phyloP scores from a whole-genome alignment of 2,888 invertebrate species.

The Crioceris asparagi region DNA sequence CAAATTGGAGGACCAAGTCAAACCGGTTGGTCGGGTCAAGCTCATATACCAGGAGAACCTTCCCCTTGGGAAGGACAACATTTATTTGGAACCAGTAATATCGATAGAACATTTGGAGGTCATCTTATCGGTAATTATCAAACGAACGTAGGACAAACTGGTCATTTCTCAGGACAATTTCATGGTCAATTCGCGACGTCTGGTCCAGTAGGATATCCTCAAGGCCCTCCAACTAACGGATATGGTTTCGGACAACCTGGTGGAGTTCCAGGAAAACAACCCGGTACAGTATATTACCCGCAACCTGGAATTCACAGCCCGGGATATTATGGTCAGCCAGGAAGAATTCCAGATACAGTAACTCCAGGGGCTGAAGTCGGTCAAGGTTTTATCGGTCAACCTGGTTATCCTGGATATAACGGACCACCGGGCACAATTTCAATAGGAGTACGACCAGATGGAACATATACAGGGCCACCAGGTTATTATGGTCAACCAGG shows the following conservation, averaged over 20 bases:
- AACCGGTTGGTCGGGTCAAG: constrained; percentile 10
- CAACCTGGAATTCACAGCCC: too few species aligned
- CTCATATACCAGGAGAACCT: constrained; percentile 9
- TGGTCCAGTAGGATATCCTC: constrained; percentile 7
- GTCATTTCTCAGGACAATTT: constrained; percentile 26
- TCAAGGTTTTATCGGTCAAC: background rate
- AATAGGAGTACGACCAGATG: constrained; percentile 9
- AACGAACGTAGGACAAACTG: constrained; percentile 18
- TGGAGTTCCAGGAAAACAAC: constrained; percentile 1
- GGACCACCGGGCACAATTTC: background rate
- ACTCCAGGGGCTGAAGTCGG: background rate
- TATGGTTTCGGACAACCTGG: constrained; percentile 7
- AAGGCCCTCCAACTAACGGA: constrained; percentile 6
- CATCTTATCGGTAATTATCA: constrained; percentile 24
- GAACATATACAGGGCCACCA: constrained; percentile 9
- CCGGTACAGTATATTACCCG: constrained; percentile 1
- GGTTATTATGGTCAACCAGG: constrained; percentile 2
- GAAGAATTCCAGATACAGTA: background rate
- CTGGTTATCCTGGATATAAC: background rate
- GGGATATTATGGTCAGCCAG: constrained; percentile 4
- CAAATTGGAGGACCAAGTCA: constrained; percentile 9
- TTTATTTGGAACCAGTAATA: background rate
- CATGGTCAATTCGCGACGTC: constrained; percentile 23
- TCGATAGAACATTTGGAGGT: constrained; percentile 21
- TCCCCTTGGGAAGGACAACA: background rate